These are phyloP conservation scores for Pelagia noctiluca DNA, from an alignment of 30 jellyfish, hydroid and myxozoan genomes.

Conservation along the genomic window DNA sequence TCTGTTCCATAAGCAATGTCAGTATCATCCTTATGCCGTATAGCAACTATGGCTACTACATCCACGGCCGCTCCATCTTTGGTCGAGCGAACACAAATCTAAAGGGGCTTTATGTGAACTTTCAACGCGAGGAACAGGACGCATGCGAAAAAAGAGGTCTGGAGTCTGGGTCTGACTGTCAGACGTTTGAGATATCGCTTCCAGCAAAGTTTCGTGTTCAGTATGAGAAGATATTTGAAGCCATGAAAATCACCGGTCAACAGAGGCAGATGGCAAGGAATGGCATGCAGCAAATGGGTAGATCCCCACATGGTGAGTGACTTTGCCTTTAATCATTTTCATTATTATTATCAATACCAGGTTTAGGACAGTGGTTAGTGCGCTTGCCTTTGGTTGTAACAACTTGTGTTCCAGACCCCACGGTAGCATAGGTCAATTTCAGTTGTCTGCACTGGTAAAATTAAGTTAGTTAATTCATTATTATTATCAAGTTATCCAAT, in stretches of 20 bases:
- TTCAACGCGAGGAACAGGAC: conserved; percentile 92
- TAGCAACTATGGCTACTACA: conserved; percentile 84
- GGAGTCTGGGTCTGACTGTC: conserved; percentile 91
- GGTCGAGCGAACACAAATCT: conserved; percentile 93
- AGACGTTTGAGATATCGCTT: conserved; percentile 79
- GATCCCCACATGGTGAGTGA: conserved; percentile 58
- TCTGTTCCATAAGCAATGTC: conserved; percentile 93
- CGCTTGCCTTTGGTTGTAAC: no score
- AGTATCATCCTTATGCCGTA: conserved; percentile 82
- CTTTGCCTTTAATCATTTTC: no score
- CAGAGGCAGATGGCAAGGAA: conserved; percentile 59
- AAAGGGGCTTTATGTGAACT: conserved; percentile 89
- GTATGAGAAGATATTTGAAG: conserved; percentile 67
- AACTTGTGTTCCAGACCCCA: no score
- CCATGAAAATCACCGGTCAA: conserved; percentile 35
- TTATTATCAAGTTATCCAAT: no score
- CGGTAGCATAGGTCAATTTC: no score
- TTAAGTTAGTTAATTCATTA: no score
- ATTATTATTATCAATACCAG: no score
- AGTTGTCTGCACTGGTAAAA: no score
- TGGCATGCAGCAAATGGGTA: conserved; percentile 51
- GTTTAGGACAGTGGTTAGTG: no score
- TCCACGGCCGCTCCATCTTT: conserved; percentile 96
- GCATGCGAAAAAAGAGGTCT: conserved; percentile 94
- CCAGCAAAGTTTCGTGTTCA: conserved; percentile 72